phyloP scores from a whole-genome alignment of 2,797 vertebrate genomes.

The Myiotriccus ornatus region DNA sequence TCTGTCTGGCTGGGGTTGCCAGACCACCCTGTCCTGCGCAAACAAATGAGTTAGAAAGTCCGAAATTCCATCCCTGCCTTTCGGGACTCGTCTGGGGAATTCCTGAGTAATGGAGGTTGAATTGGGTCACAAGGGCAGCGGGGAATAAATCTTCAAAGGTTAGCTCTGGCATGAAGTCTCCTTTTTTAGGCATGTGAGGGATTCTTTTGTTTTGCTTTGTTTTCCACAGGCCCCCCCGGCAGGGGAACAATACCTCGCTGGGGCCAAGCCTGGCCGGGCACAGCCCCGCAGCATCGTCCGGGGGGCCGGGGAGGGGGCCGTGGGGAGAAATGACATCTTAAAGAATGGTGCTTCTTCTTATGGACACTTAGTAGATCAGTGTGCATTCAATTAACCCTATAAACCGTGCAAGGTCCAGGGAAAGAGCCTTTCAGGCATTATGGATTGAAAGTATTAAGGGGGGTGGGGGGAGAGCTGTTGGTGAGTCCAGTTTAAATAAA shows the following conservation, averaged over 20 bases:
- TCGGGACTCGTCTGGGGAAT: conserved; percentile 81
- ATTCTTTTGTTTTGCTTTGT: conserved; percentile 68
- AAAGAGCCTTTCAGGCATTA: conserved; percentile 50
- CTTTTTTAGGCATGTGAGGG: conserved; percentile 56
- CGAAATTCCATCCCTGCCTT: conserved; percentile 77
- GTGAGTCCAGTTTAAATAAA: conserved; percentile 26
- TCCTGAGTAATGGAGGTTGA: conserved; percentile 87
- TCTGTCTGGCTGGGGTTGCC: conserved; percentile 70
- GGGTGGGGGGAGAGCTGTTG: neutral
- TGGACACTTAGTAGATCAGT: conserved; percentile 49
- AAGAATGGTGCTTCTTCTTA: conserved; percentile 46
- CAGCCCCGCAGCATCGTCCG: conserved; percentile 18
- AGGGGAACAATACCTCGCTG: conserved; percentile 46
- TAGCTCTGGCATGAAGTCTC: conserved; percentile 59
- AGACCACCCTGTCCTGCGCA: conserved; percentile 86
- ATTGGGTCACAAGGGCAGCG: conserved; percentile 67
- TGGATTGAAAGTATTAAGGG: conserved; percentile 24
- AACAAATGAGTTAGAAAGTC: conserved; percentile 85
- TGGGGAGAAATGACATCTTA: conserved; percentile 39
- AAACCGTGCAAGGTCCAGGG: conserved; percentile 39
- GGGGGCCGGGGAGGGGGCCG: neutral
- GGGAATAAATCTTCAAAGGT: conserved; percentile 56
- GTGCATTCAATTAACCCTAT: conserved; percentile 66
- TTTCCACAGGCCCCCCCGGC: conserved; percentile 36
- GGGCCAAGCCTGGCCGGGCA: conserved; percentile 34